A percentile compares a stretch with the other conserved stretches of the same genome.
Evolutionary conservation across 2,888 invertebrate genomes (phyloP).

Genomic region (Drosophila testacea): DNA sequence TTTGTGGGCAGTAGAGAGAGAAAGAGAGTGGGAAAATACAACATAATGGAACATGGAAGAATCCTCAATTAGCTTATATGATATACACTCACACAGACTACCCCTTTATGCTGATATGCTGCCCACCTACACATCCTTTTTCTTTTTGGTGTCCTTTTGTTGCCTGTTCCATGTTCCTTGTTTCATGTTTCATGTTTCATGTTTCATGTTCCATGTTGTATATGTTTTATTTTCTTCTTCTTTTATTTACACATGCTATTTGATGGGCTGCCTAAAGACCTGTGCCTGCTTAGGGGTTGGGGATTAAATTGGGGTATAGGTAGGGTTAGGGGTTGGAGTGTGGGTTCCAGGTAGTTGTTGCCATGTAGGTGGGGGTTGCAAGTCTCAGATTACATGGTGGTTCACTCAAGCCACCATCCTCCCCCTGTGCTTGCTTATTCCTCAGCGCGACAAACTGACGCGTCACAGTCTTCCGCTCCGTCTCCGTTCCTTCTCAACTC

Average conservation of each 20-base stretch:
- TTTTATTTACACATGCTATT: constrained; percentile 69
- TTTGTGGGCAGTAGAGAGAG: constrained; percentile 25
- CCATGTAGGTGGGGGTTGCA: constrained; percentile 57
- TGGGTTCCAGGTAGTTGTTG: constrained; percentile 31
- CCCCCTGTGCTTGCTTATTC: background rate
- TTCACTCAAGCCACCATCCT: constrained; percentile 28
- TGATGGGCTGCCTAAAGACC: constrained; percentile 63
- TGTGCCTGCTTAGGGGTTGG: constrained; percentile 25
- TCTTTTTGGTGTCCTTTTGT: constrained; percentile 16
- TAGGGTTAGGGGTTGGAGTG: constrained; percentile 4
- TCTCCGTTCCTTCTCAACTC: constrained; percentile 17
- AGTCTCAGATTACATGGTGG: constrained; percentile 76
- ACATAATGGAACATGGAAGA: constrained; percentile 35
- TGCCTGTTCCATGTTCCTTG: constrained; percentile 5
- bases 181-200: constrained; percentile 23
- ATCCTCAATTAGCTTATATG: constrained; percentile 68
- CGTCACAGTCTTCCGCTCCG: constrained; percentile 30
- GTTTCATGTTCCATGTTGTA: constrained; percentile 36
- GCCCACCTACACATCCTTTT: constrained; percentile 12
- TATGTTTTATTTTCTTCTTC: constrained; percentile 33
- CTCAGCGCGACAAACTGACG: constrained; percentile 35
- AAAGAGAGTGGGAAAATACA: background rate
- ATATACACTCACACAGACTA: constrained; percentile 18
- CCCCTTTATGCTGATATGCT: constrained; percentile 38
- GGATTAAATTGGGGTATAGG: constrained; percentile 9